Evolutionary conservation across 2,113 vertebrate species (phyloP).

Genomic region (Dipodomys ordii): DNA sequence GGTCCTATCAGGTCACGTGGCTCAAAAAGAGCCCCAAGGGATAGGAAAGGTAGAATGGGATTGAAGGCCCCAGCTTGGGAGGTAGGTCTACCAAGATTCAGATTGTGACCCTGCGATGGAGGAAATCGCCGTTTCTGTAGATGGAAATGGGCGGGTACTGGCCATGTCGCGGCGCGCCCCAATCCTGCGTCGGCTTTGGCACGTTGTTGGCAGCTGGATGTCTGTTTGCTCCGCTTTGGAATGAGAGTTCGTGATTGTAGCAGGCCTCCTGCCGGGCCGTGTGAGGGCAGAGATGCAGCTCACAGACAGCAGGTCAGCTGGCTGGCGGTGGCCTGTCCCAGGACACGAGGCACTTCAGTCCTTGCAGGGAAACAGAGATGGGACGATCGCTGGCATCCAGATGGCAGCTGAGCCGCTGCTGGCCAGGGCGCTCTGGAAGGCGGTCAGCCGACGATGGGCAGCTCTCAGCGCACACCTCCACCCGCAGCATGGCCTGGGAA

Average conservation of each 20-base stretch:
- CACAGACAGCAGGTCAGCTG: background rate
- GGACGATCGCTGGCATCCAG: background rate
- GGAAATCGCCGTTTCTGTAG: background rate
- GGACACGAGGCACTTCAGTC: background rate
- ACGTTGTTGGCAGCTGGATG: background rate
- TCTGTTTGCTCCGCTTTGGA: background rate
- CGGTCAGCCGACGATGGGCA: rapidly evolving
- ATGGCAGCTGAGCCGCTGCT: rapidly evolving
- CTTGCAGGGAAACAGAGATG: background rate
- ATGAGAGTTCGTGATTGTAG: background rate
- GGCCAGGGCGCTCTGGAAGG: rapidly evolving
- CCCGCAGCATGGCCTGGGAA: background rate
- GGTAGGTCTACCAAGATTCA: background rate
- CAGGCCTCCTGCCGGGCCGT: background rate
- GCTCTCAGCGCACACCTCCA: background rate
- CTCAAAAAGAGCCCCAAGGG: background rate
- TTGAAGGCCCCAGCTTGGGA: background rate
- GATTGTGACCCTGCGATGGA: background rate
- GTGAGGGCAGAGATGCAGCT: rapidly evolving
- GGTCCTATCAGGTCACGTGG: rapidly evolving
- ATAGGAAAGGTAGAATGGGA: background rate
- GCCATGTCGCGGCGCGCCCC: background rate
- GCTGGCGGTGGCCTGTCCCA: rapidly evolving
- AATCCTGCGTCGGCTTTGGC: background rate
- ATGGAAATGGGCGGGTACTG: background rate